Evolutionary conservation across 2,113 vertebrate genomes (phyloP).

Genomic region (Sialia sialis): DNA sequence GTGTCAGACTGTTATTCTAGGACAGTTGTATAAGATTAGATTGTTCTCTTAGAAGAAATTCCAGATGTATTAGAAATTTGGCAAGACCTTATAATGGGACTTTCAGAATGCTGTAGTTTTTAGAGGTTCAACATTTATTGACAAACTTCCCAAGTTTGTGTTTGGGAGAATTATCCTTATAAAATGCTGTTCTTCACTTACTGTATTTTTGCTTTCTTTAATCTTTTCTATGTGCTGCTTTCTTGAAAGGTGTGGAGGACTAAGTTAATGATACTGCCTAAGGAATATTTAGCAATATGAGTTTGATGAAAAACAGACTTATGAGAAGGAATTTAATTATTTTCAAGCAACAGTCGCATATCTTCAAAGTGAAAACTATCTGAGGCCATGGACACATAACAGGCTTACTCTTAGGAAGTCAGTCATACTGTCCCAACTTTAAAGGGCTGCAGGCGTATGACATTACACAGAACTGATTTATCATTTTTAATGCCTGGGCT

Average conservation of each 20-base stretch:
- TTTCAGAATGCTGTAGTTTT: not conserved
- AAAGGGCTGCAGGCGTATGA: conserved; percentile 3
- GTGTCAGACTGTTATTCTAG: not conserved
- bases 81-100: not conserved
- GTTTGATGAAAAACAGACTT: not conserved
- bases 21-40: not conserved
- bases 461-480: conserved; percentile 2
- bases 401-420: not conserved
- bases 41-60: not conserved
- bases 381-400: not conserved
- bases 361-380: conserved; percentile 34
- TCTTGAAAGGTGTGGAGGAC: not conserved
- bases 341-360: not conserved
- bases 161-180: not conserved
- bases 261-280: not conserved
- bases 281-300: not conserved
- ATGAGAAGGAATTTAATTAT: conserved; percentile 27
- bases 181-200: not conserved
- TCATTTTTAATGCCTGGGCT: not conserved
- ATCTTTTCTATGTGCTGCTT: not conserved
- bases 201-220: not conserved
- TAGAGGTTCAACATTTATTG: not conserved
- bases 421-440: not conserved
- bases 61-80: not conserved
- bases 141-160: not conserved